A percentile compares a stretch with the other conserved stretches of the same genome.
Conservation (phyloP, 2,797 vertebrate species). For the Acipenser transmontanus region DNA sequence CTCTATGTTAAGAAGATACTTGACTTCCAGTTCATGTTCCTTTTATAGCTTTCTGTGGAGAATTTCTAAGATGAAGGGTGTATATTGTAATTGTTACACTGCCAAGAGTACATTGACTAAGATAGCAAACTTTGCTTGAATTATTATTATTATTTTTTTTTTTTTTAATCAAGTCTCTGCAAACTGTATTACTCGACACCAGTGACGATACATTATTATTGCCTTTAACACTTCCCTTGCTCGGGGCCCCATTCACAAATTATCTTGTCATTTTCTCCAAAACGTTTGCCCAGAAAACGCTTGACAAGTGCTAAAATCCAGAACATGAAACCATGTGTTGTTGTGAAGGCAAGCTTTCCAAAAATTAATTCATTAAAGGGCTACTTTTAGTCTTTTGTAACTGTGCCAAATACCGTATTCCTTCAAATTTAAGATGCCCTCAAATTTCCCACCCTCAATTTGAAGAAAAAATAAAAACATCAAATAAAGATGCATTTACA, state of each 20-base stretch:
- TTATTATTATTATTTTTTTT: too few relatives aligned
- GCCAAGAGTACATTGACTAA: conserved; percentile 6
- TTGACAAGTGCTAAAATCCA: conserved; percentile 80
- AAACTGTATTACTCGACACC: conserved; percentile 74
- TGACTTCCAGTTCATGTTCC: conserved; percentile 31
- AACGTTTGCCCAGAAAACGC: conserved; percentile 75
- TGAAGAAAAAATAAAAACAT: too few relatives aligned
- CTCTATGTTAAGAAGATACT: conserved; percentile 17
- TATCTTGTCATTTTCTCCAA: conserved; percentile 78
- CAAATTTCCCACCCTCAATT: too few relatives aligned
- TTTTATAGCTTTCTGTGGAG: conserved; percentile 43
- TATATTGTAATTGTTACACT: conserved; percentile 36
- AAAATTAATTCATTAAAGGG: conserved; percentile 80
- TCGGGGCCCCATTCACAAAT: conserved; percentile 74
- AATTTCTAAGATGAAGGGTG: conserved; percentile 40
- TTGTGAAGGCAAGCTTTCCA: conserved; percentile 78
- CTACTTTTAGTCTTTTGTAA: conserved; percentile 71
- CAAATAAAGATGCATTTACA: too few relatives aligned
- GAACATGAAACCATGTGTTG: conserved; percentile 81
- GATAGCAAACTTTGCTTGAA: too few relatives aligned
- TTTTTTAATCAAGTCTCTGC: conserved; percentile 48
- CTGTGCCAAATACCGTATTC: conserved; percentile 58
- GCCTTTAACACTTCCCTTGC: conserved; percentile 75
- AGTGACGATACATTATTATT: conserved; percentile 80
- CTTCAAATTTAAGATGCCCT: too few relatives aligned